A percentile compares a stretch with the other conserved stretches of the same genome.
Conservation (phyloP, 1,140 invertebrate species). For the Tribolium castaneum region DNA sequence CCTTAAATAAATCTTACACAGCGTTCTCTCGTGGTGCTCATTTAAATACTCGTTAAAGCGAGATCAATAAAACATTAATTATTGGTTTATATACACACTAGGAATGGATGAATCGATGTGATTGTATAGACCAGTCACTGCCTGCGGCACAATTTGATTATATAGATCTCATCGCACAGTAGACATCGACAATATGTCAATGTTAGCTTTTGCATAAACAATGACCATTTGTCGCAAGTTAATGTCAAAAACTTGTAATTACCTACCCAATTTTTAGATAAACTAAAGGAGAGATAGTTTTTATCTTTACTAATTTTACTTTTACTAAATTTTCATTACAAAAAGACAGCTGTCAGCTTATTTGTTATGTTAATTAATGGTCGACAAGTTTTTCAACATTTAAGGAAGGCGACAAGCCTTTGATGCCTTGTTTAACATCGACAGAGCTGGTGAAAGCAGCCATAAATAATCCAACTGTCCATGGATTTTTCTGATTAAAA, state of each 20-base stretch:
- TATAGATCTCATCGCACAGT: background rate
- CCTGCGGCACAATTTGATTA: background rate
- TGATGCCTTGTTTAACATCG: conserved; percentile 32
- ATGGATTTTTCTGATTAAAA: background rate
- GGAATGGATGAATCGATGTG: background rate
- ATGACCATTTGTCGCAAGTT: background rate
- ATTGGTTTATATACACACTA: conserved; percentile 22
- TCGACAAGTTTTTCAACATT: conserved; percentile 30
- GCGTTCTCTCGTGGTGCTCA: conserved; percentile 29
- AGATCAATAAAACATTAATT: conserved; percentile 44
- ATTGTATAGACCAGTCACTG: background rate
- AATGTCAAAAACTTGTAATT: conserved; percentile 6
- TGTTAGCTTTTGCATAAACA: background rate
- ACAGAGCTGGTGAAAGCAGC: conserved; percentile 23
- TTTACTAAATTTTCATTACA: conserved; percentile 31
- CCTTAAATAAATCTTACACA: conserved; percentile 50
- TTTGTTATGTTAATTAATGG: conserved; percentile 36
- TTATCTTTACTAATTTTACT: conserved; percentile 32
- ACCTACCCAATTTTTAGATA: background rate
- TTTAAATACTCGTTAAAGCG: conserved; percentile 43
- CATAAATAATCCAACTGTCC: conserved; percentile 28
- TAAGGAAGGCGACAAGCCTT: conserved; percentile 34
- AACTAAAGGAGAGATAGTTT: background rate
- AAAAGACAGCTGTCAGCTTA: conserved; percentile 35
- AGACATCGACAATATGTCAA: conserved; percentile 1